Evolutionary conservation across 2,888 invertebrate genomes (phyloP).

Genomic region (Drepana falcataria): DNA sequence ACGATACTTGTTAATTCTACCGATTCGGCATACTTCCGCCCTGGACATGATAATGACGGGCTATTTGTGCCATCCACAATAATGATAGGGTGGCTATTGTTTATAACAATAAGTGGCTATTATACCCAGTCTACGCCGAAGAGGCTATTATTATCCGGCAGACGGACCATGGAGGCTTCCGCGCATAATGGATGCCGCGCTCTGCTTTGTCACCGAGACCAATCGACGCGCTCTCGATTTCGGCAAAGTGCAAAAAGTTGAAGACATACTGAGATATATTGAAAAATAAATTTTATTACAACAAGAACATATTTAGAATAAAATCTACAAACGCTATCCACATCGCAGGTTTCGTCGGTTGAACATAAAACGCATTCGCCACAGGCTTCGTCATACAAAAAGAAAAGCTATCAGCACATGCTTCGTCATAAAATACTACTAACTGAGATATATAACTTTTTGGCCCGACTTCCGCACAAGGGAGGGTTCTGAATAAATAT

Average conservation of each 20-base stretch:
- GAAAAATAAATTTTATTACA: not conserved
- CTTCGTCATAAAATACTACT: too few species aligned
- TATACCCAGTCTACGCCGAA: not conserved
- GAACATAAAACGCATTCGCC: too few species aligned
- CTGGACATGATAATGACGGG: not conserved
- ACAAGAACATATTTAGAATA: too few species aligned
- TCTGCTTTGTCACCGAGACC: constrained; percentile 23
- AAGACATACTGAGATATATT: constrained; percentile 11
- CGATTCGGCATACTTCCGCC: not conserved
- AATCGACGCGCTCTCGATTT: constrained; percentile 24
- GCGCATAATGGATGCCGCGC: constrained; percentile 25
- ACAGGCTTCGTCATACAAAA: too few species aligned
- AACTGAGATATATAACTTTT: constrained; percentile 6
- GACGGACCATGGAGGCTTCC: constrained; percentile 13
- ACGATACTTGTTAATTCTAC: not conserved
- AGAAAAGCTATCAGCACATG: too few species aligned
- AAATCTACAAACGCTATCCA: too few species aligned
- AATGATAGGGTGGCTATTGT: not conserved
- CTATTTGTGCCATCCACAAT: not conserved
- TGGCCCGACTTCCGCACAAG: too few species aligned
- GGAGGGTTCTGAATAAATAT: too few species aligned
- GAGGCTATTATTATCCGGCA: not conserved
- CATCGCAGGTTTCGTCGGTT: too few species aligned
- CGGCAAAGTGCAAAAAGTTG: constrained; percentile 8
- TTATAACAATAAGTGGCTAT: not conserved